A percentile compares a stretch with the other conserved stretches of the same genome.
These are phyloP conservation scores for Apis cerana DNA, from an alignment of 1,140 invertebrate genomes.

Conservation along the genomic window DNA sequence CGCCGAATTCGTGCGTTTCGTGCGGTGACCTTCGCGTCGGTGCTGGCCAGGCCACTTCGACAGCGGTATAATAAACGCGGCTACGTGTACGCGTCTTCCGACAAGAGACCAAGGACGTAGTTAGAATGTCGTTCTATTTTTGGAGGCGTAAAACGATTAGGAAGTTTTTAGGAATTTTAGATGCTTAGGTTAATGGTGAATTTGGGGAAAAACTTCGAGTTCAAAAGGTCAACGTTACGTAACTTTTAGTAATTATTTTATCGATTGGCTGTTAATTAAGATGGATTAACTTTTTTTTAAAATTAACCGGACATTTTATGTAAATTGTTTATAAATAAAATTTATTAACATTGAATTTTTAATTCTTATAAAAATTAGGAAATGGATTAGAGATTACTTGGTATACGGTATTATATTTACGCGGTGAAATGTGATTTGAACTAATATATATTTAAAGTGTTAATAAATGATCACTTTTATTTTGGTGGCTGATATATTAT, in stretches of 20 bases:
- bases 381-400: no score
- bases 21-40: conserved; percentile 29
- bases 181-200: no score
- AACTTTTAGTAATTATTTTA: no score
- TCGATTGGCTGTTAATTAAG: no score
- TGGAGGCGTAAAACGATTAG: not conserved
- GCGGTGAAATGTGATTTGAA: not conserved
- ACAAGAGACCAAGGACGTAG: conserved; percentile 43
- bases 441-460: not conserved
- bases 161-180: not conserved
- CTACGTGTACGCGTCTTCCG: conserved; percentile 51
- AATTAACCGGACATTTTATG: no score
- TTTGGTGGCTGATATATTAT: not conserved
- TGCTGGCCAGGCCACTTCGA: conserved; percentile 22
- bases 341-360: no score
- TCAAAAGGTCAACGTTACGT: no score
- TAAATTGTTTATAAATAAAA: no score
- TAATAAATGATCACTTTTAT: not conserved
- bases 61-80: conserved; percentile 56
- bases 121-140: not conserved
- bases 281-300: no score
- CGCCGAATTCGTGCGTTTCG: conserved; percentile 30
- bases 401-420: not conserved
- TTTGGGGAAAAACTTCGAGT: no score
- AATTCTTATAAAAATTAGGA: no score